These are phyloP conservation scores for Lichenostomus cassidix DNA, from an alignment of 2,113 vertebrate species.

Conservation along the genomic window DNA sequence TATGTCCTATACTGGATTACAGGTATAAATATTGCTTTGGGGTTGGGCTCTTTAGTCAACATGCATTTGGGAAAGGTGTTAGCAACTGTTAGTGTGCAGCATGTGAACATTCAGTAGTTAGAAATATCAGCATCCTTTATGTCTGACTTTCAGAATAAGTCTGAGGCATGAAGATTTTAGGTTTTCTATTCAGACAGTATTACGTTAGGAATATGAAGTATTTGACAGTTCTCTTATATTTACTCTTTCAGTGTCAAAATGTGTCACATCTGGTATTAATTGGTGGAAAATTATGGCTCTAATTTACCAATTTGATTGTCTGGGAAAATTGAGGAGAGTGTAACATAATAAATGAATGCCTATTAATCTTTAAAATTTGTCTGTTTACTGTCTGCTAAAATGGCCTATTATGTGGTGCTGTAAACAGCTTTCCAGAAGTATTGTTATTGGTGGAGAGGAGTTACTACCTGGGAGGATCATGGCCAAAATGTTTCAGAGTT, in stretches of 20 bases:
- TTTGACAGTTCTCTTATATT: constrained; percentile 56
- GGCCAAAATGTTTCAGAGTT: fast-evolving
- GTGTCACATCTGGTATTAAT: constrained; percentile 66
- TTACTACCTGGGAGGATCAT: background rate
- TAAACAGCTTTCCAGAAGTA: background rate
- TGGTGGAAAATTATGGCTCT: constrained; percentile 59
- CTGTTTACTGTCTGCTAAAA: constrained; percentile 38
- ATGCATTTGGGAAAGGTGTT: constrained; percentile 32
- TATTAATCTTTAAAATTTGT: constrained; percentile 59
- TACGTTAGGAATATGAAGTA: constrained; percentile 37
- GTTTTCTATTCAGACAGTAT: background rate
- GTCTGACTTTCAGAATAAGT: constrained; percentile 30
- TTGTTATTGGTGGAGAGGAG: background rate
- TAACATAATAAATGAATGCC: constrained; percentile 52
- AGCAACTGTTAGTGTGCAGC: background rate
- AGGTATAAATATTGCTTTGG: background rate
- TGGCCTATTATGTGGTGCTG: background rate
- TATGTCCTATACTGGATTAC: background rate
- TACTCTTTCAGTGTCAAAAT: constrained; percentile 70
- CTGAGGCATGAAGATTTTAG: constrained; percentile 49
- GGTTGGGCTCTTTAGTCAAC: constrained; percentile 30
- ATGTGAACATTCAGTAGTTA: background rate
- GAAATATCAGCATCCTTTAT: constrained; percentile 8
- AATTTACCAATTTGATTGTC: constrained; percentile 65
- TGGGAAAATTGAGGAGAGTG: constrained; percentile 30